Percentiles rank a stretch among this genome's conserved stretches.
phyloP scores from a whole-genome alignment of 2,888 invertebrate genomes.

The Craniophora ligustri region DNA sequence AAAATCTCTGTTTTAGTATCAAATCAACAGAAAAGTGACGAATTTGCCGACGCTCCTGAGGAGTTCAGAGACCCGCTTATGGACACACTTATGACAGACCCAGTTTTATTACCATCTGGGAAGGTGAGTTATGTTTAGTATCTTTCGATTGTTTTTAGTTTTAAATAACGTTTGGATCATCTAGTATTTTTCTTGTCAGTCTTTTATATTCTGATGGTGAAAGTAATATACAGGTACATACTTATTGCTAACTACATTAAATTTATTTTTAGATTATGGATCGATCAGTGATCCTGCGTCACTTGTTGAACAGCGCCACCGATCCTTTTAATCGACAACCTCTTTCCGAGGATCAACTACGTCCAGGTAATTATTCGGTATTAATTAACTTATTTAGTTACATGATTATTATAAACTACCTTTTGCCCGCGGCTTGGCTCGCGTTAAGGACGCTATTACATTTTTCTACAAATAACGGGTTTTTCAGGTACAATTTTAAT shows the following conservation, averaged over 20 bases:
- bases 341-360: slow-evolving; percentile 97
- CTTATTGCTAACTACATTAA: not conserved
- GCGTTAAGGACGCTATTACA: too few species aligned
- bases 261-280: slow-evolving; percentile 93
- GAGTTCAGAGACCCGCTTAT: slow-evolving; percentile 98
- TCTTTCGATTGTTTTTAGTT: too few species aligned
- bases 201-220: too few species aligned
- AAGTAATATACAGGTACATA: too few species aligned
- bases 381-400: too few species aligned
- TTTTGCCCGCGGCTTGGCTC: too few species aligned
- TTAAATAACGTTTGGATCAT: too few species aligned
- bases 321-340: slow-evolving; percentile 99
- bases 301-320: slow-evolving; percentile 97
- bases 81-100: slow-evolving; percentile 99
- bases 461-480: too few species aligned
- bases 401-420: not conserved
- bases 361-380: slow-evolving; percentile 91
- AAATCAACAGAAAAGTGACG: slow-evolving; percentile 96
- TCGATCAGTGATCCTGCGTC: slow-evolving; percentile 96
- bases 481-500: too few species aligned
- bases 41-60: slow-evolving; percentile 98
- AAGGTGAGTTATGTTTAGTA: slow-evolving; percentile 78
- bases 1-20: slow-evolving; percentile 81
- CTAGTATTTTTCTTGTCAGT: too few species aligned
- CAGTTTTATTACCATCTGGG: slow-evolving; percentile 97